Percentiles rank a stretch among this genome's conserved stretches.
Evolutionary conservation across 2,888 invertebrate genomes (phyloP).

Genomic region (Scaptodrosophila latifasciaeformis): DNA sequence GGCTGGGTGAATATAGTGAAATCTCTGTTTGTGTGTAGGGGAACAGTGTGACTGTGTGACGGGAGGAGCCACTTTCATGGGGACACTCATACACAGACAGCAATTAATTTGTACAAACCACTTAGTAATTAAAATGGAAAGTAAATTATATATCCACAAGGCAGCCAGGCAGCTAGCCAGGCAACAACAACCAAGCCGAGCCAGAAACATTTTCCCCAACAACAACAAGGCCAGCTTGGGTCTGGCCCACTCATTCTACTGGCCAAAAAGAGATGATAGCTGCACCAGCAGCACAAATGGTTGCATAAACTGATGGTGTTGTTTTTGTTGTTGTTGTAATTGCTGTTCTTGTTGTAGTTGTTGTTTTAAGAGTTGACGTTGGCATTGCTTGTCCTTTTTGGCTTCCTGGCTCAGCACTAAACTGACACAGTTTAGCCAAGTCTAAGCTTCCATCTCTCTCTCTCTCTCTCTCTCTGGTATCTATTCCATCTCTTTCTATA

Average conservation of each 20-base stretch:
- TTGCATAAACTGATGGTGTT: too few relatives aligned
- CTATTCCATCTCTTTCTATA: too few relatives aligned
- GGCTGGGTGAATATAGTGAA: too few relatives aligned
- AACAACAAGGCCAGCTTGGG: slow-evolving; percentile 5
- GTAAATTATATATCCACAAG: slow-evolving; percentile 59
- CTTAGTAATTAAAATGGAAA: slow-evolving; percentile 66
- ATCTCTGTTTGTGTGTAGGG: neutral
- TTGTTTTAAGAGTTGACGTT: too few relatives aligned
- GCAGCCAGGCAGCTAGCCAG: slow-evolving; percentile 10
- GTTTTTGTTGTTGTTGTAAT: too few relatives aligned
- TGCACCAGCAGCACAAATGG: slow-evolving; percentile 3
- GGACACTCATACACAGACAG: too few relatives aligned
- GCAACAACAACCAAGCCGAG: slow-evolving; percentile 9
- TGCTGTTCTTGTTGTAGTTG: too few relatives aligned
- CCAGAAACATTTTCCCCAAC: too few relatives aligned
- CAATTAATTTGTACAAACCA: slow-evolving; percentile 63
- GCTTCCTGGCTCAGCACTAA: slow-evolving; percentile 26
- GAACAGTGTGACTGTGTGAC: slow-evolving; percentile 23
- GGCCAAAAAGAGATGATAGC: too few relatives aligned
- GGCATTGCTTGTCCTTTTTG: slow-evolving; percentile 1
- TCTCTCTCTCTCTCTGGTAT: neutral
- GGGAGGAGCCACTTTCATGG: too few relatives aligned
- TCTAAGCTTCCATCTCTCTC: neutral
- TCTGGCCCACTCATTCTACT: neutral
- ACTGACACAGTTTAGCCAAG: slow-evolving; percentile 41